Evolutionary conservation across 2,797 vertebrate genomes (phyloP).

Genomic region (Lepilemur septentrionalis): DNA sequence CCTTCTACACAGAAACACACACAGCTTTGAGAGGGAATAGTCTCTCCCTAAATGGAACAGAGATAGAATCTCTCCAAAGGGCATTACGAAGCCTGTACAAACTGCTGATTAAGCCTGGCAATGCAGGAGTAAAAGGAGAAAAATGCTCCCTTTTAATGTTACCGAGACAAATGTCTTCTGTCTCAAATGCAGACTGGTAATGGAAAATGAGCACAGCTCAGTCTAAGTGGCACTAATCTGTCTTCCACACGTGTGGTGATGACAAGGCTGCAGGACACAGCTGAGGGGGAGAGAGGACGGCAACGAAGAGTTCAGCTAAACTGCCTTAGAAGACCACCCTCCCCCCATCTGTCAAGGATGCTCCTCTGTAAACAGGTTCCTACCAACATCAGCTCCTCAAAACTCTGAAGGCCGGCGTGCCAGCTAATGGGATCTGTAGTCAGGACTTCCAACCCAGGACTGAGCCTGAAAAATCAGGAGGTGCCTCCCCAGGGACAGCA

Average conservation of each 20-base stretch:
- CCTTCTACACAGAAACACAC: neutral
- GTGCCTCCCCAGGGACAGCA: neutral
- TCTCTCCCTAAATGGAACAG: conserved; percentile 65
- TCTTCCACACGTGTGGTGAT: conserved; percentile 52
- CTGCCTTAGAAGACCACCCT: conserved; percentile 61
- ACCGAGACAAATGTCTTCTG: conserved; percentile 70
- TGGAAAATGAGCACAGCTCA: conserved; percentile 74
- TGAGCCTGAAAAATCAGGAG: neutral
- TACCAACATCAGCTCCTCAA: conserved; percentile 49
- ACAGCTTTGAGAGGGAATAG: neutral
- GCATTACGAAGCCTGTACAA: conserved; percentile 49
- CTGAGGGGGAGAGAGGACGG: conserved; percentile 62
- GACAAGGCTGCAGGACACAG: conserved; percentile 56
- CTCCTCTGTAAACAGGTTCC: conserved; percentile 62
- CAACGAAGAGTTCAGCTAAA: conserved; percentile 63
- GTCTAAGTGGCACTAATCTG: conserved; percentile 75
- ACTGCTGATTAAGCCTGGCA: conserved; percentile 72
- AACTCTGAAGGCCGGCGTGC: conserved; percentile 45
- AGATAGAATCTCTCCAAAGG: conserved; percentile 64
- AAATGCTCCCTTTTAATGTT: conserved; percentile 59
- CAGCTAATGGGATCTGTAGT: neutral
- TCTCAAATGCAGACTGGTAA: conserved; percentile 68
- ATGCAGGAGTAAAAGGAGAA: neutral
- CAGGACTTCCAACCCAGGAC: conserved; percentile 4
- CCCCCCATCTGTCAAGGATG: conserved; percentile 69